Conservation (phyloP, 30 jellyfish, hydroid and myxozoan genomes). For the Aurelia aurita region DNA sequence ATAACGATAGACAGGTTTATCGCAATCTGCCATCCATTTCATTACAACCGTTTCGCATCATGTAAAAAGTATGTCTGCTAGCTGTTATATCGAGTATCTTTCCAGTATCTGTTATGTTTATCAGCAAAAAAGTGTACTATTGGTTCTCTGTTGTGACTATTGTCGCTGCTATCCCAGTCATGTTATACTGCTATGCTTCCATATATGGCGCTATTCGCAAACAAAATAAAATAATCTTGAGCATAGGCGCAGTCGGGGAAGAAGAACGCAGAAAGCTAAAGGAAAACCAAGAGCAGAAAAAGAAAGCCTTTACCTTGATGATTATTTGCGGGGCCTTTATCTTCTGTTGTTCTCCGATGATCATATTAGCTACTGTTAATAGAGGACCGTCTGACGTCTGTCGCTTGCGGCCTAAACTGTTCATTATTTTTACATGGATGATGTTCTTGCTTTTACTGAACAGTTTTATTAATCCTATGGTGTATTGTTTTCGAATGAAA, state of each 20-base stretch:
- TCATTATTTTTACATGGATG: neutral
- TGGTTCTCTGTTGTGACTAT: neutral
- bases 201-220: constrained; percentile 2
- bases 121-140: neutral
- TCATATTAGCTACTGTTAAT: neutral
- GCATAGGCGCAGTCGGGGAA: neutral
- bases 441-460: neutral
- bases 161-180: neutral
- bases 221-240: neutral
- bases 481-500: constrained; percentile 15
- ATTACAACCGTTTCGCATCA: neutral
- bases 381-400: neutral
- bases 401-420: neutral
- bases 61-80: neutral
- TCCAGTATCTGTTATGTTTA: neutral
- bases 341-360: neutral
- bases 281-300: neutral
- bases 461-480: constrained; percentile 6
- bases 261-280: neutral
- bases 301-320: neutral
- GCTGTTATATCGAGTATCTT: neutral
- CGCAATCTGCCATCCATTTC: constrained; percentile 11
- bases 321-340: neutral
- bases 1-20: neutral
- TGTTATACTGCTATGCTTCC: neutral